Evolutionary conservation across 2,888 invertebrate genomes (phyloP).

Genomic region (Agrotis clavis): DNA sequence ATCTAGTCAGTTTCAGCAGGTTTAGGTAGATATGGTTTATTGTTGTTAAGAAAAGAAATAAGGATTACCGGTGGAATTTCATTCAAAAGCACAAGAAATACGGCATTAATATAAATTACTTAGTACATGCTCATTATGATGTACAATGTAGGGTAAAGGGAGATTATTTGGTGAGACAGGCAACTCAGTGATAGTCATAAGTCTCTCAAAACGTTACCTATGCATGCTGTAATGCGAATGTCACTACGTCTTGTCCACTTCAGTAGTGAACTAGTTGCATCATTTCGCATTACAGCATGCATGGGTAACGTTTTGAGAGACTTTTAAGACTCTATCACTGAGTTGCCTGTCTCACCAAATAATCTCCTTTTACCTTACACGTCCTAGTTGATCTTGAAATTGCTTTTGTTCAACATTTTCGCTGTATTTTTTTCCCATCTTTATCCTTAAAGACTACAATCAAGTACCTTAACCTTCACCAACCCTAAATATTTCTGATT

Average conservation of each 20-base stretch:
- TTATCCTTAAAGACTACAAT: neutral
- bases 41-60: neutral
- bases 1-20: neutral
- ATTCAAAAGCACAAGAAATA: neutral
- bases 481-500: conserved; percentile 7
- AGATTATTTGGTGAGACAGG: too few species aligned
- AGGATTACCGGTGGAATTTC: neutral
- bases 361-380: too few species aligned
- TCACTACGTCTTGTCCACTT: too few species aligned
- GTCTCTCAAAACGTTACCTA: too few species aligned
- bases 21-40: neutral
- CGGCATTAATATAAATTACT: neutral
- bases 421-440: neutral
- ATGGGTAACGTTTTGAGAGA: too few species aligned
- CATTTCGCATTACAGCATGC: too few species aligned
- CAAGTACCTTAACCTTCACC: neutral
- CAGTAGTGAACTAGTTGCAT: too few species aligned
- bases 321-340: too few species aligned
- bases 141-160: too few species aligned
- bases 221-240: too few species aligned
- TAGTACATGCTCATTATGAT: neutral
- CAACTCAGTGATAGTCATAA: too few species aligned
- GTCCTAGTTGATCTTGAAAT: neutral
- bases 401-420: neutral
- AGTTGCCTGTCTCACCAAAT: too few species aligned